Base-by-base conservation (phyloP, 2,797 vertebrate species). In the Hirundo rustica region DNA sequence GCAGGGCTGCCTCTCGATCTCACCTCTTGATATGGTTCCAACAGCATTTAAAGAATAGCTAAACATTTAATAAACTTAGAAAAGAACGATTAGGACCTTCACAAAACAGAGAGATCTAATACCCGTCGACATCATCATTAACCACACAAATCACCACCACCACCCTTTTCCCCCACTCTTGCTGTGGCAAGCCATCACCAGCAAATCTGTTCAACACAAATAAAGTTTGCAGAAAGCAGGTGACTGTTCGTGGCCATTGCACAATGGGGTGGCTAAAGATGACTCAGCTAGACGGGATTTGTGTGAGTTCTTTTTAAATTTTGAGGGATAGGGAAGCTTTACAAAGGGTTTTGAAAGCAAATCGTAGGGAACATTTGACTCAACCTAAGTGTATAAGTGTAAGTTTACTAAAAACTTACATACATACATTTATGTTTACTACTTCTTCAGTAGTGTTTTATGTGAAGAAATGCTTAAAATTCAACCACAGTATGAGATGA, bases 381-480 rank as follows among this genome's bases (percentile, higher is more conserved):
- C 51, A 73, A 20, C 1, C 1, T 18, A 61, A 36, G 50, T 50
- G 21, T 32, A 32, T 0, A 1, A 57, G 42, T 36, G 16, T 11
- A 55, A 16, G 3, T 30, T 10, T 16, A 18, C 42, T 30, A 73
- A 85, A 38, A 68, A 3, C 7, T 47, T 10, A 38, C 32, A 22
- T 14, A 27, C 7, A 38, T 13, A 47, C 10, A 26, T 64, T 61
- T 25, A n/a, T 9, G 5, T 40, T 89, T 61, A 85, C 18, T 2
- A 20, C 60, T 86, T 75, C 40, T 79, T 82, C 12, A 36, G 17
- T 42, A 22, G 9, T 57, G 8, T 48, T 87, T 57, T 32, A 44
- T 6, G 14, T 9, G 23, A 76, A 72, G 38, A 88, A 57, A 67
- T 47, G 83, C 16, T 64, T 64, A 45, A 45, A 72, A 58, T 47